phyloP scores from a whole-genome alignment of 2,888 invertebrate species.

The Amiota minor region DNA sequence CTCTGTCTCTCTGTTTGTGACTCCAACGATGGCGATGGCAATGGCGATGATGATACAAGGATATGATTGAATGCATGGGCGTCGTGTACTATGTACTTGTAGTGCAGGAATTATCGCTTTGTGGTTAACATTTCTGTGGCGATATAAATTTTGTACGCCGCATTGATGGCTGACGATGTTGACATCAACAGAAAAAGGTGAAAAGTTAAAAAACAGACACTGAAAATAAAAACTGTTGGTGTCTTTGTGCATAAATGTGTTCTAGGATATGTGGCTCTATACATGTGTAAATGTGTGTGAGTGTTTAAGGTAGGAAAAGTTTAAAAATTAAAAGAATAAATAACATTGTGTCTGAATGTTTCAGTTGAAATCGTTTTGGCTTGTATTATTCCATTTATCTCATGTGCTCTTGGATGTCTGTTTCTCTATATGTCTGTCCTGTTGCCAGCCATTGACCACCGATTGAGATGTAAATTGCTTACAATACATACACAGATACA shows the following conservation, averaged over 20 bases:
- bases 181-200: slow-evolving; percentile 10
- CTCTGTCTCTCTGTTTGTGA: neutral
- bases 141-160: slow-evolving; percentile 64
- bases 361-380: neutral
- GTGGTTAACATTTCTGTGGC: slow-evolving; percentile 66
- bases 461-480: slow-evolving; percentile 17
- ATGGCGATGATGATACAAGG: neutral
- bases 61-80: neutral
- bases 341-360: slow-evolving; percentile 7
- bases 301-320: neutral
- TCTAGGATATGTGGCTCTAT: no score
- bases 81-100: slow-evolving; percentile 2
- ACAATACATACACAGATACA: neutral
- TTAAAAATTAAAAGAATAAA: slow-evolving; percentile 10
- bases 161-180: neutral
- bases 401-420: neutral
- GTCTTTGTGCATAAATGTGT: no score
- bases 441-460: slow-evolving; percentile 2
- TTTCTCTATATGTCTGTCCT: neutral
- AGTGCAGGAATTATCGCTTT: slow-evolving; percentile 61
- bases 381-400: neutral
- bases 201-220: slow-evolving; percentile 20
- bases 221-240: neutral
- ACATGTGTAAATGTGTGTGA: neutral
- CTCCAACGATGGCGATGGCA: no score